Evolutionary conservation across 2,113 vertebrate genomes (phyloP).

Genomic region (Mormyrus lacerda): DNA sequence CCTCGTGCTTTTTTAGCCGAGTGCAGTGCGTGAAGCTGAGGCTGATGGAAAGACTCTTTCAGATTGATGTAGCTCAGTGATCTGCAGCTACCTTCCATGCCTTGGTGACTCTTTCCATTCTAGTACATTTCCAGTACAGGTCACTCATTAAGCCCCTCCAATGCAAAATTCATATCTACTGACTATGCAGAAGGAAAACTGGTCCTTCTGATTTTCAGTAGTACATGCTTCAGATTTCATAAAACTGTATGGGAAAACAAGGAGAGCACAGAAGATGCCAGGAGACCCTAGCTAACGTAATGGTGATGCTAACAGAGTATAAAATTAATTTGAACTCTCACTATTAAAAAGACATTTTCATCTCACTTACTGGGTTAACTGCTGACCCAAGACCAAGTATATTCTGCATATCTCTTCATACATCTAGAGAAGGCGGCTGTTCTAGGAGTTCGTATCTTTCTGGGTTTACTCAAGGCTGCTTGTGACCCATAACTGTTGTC

Average conservation of each 20-base stretch:
- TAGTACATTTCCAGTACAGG: neutral
- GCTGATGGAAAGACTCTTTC: neutral
- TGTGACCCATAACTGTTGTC: neutral
- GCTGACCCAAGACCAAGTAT: neutral
- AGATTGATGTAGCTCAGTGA: neutral
- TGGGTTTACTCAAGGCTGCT: neutral
- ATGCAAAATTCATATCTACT: neutral
- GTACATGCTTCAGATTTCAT: neutral
- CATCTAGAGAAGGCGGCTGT: neutral
- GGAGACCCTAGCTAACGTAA: neutral
- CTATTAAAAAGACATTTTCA: slow-evolving; percentile 6
- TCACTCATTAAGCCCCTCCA: neutral
- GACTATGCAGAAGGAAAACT: neutral
- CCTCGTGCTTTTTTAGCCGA: neutral
- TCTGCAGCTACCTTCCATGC: neutral
- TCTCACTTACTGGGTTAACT: neutral
- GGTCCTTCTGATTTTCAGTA: neutral
- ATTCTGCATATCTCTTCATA: neutral
- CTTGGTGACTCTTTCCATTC: neutral
- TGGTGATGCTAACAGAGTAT: neutral
- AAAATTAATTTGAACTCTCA: neutral
- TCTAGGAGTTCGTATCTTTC: neutral
- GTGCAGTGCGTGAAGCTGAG: neutral
- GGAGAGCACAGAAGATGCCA: neutral
- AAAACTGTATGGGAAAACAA: neutral